These are phyloP conservation scores for Volucella inanis DNA, from an alignment of 2,888 invertebrate species.

Conservation along the genomic window DNA sequence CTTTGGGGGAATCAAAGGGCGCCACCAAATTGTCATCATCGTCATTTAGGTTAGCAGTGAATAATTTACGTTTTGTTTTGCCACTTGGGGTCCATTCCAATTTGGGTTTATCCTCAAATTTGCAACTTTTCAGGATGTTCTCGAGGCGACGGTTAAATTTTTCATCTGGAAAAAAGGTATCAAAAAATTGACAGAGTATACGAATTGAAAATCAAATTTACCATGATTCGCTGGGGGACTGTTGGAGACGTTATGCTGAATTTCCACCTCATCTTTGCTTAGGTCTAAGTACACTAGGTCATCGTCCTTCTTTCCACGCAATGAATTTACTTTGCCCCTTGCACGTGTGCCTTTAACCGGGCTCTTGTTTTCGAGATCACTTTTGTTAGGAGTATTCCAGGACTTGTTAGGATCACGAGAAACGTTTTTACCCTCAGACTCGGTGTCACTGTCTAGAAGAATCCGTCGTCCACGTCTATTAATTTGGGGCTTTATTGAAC, in stretches of 20 bases:
- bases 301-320: slow-evolving; percentile 31
- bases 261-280: slow-evolving; percentile 79
- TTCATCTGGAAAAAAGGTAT: slow-evolving; percentile 73
- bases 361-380: slow-evolving; percentile 57
- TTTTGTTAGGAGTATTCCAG: slow-evolving; percentile 39
- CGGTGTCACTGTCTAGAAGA: slow-evolving; percentile 77
- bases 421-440: slow-evolving; percentile 76
- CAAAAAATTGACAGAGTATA: background rate
- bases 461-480: slow-evolving; percentile 75
- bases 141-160: slow-evolving; percentile 77
- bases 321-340: slow-evolving; percentile 1
- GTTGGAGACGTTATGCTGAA: slow-evolving; percentile 75
- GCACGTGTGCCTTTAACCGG: background rate
- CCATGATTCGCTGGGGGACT: slow-evolving; percentile 78
- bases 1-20: slow-evolving; percentile 56
- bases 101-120: slow-evolving; percentile 77
- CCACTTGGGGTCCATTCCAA: slow-evolving; percentile 76
- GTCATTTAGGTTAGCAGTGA: slow-evolving; percentile 79
- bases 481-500: too few species aligned
- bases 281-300: slow-evolving; percentile 80
- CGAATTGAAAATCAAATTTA: slow-evolving; percentile 24
- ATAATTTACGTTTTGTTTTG: slow-evolving; percentile 79
- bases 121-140: slow-evolving; percentile 79
- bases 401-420: slow-evolving; percentile 78
- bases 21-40: slow-evolving; percentile 75